Conservation (phyloP, 2,797 vertebrate genomes). For the Malurus splendens region DNA sequence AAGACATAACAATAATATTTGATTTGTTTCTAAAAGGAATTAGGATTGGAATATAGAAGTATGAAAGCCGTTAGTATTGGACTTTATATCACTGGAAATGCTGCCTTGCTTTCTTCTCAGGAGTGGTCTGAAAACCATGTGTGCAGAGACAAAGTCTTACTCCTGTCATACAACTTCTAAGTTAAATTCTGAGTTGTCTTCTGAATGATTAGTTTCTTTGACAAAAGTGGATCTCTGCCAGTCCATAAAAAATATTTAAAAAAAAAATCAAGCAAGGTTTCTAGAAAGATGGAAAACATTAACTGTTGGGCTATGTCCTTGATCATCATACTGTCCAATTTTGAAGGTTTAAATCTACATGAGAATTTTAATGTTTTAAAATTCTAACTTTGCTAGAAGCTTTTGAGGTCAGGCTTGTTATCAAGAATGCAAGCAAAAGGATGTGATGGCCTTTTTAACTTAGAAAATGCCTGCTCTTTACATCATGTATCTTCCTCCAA, state of each 20-base stretch:
- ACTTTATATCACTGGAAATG: constrained; percentile 45
- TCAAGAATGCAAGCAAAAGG: neutral
- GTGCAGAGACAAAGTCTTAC: neutral
- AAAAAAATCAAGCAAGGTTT: neutral
- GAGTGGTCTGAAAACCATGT: neutral
- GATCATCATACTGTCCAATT: neutral
- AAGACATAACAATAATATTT: constrained; percentile 39
- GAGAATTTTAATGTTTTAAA: neutral
- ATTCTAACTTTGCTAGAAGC: neutral
- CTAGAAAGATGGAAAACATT: neutral
- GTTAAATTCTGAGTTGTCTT: neutral
- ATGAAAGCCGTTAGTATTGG: constrained; percentile 55
- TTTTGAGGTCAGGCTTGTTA: neutral
- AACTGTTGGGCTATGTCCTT: neutral
- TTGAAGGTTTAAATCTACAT: neutral
- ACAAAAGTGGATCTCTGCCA: neutral
- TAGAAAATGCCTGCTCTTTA: neutral
- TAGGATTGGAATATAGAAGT: constrained; percentile 39
- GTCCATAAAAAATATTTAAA: neutral
- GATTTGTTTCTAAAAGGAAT: constrained; percentile 42
- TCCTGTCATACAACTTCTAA: neutral
- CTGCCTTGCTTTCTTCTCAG: constrained; percentile 6
- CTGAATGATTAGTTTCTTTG: neutral
- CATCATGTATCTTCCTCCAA: neutral
- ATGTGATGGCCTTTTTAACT: neutral